Percentiles rank a stretch among this genome's conserved stretches.
These are phyloP conservation scores for Rotaria magnacalcarata DNA, from an alignment of 2,888 invertebrate genomes.

Conservation along the genomic window DNA sequence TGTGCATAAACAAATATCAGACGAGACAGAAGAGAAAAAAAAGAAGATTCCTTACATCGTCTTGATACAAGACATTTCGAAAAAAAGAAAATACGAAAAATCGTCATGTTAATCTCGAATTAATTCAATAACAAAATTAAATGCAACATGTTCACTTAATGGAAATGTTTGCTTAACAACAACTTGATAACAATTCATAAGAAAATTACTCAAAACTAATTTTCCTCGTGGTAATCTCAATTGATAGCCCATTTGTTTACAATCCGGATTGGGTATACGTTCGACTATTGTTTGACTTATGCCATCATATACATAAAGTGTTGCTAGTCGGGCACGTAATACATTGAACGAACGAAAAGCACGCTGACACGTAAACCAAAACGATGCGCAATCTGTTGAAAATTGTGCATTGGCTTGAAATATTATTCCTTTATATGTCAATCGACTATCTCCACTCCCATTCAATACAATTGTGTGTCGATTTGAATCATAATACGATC, in stretches of 20 bases:
- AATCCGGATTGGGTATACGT: constrained; percentile 11
- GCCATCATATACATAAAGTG: constrained; percentile 5
- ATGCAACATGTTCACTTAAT: background rate
- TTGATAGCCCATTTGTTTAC: constrained; percentile 16
- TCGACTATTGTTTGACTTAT: background rate
- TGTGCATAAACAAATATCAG: constrained; percentile 11
- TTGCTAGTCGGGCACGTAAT: background rate
- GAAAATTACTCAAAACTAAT: background rate
- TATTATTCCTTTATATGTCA: background rate
- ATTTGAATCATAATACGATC: background rate
- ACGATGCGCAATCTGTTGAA: background rate
- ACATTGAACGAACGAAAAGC: background rate
- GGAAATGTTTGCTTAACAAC: background rate
- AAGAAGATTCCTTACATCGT: background rate
- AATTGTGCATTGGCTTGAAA: background rate
- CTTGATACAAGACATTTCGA: constrained; percentile 3
- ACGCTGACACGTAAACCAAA: constrained; percentile 5
- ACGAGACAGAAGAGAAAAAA: background rate
- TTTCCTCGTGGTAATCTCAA: background rate
- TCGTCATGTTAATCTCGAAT: background rate
- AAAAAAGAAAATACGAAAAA: background rate
- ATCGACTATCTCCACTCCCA: background rate
- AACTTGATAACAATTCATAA: background rate
- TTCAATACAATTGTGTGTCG: background rate
- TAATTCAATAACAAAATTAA: constrained; percentile 20